Evolutionary conservation across 1,140 invertebrate species (phyloP), one percentile per base, ranked within the genome.

Genomic region (Drosophila ercepeae): DNA sequence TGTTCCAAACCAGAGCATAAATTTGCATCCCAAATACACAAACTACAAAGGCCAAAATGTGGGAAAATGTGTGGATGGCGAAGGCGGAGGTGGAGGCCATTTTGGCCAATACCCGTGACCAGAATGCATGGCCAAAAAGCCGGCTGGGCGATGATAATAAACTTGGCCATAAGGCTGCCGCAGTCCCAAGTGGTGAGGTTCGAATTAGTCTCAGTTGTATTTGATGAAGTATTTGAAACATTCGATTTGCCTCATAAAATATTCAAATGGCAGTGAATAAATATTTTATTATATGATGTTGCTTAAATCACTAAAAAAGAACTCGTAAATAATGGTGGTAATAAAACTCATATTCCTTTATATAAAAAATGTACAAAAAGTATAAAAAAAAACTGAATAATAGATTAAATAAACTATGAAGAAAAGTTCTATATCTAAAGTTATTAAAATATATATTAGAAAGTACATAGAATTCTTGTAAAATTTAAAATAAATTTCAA

Each of bases 11-110:
- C 14, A 39, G 16, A 27, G 46, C 19, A 54, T 68, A 83, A 76
- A 69, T 78, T 70, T 83, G 46, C 63, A 82, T 83, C 34, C 52
- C 27, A 65, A 65, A 61, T 61, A 74, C 34, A 53, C 14, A 18
- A 42, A 50, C 25, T 27, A 9, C 11, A 36, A 18, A 50, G 21
- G 34, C n/a, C 8, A 4, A 21, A 16, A 25, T n/a, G 45, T 44
- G 3, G 7, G 19, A 21, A 9, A 58, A 39, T 25, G 34, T 25
- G 29, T 16, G 21, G 8, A 25, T n/a, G 55, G 23, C 21, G 19
- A 7, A 23, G 21, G 45, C 42, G 8, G 18, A n/a, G 55, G 23
- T 4, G 19, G 11, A 23, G 21, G 45, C 42, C 55, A 18, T 58
- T 49, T 49, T 64, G 64, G 63, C 19, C 60, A 52, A 36, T 61